Evolutionary conservation across 2,888 invertebrate species (phyloP), one percentile per base, ranked within the genome.

Genomic region (Drosophila maculinotata): DNA sequence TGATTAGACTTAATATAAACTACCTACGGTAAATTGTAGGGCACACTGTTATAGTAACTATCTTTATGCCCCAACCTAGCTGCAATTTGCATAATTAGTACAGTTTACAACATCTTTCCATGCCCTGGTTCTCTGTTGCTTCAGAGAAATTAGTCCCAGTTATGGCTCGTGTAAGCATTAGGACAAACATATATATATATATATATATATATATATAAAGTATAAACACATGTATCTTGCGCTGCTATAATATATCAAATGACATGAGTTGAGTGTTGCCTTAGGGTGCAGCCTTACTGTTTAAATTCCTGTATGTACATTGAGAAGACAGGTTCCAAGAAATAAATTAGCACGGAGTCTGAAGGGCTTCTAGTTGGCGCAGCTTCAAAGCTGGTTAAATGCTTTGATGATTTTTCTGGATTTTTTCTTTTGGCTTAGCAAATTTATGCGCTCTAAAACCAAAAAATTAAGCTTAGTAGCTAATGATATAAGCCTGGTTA

Each of bases 51-150:
- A 60, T 25, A 57, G 26, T 41, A 35, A 7, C 15, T 20, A 31
- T 12, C 23, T 12, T n/a, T 33, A 14, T 42, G 20, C n/a, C 15
- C 15, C 25, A 10, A 14, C 15, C 56, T 26, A 49, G 25, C 33
- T 31, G 28, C 39, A 54, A 20, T 81, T 76, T 60, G 57, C 70
- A 80, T 81, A 80, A 81, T 77, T 69, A 65, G 63, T 66, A 28
- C 36, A 63, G 64, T 45, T 59, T 54, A 36, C 20, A 45, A 45
- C 41, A 52, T 58, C 54, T 38, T 54, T 44, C 23, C 33, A 60
- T 23, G n/a, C n/a, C n/a, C 30, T 47, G 49, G 5, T 39, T 49
- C 38, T 25, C 39, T 54, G 42, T 35, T 30, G 23, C 15, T 28
- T 48, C 45, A 12, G 28, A 28, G 41, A 57, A 73, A 69, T 74